Evolutionary conservation across 2,113 vertebrate genomes (phyloP).

Genomic region (Sturnira hondurensis): DNA sequence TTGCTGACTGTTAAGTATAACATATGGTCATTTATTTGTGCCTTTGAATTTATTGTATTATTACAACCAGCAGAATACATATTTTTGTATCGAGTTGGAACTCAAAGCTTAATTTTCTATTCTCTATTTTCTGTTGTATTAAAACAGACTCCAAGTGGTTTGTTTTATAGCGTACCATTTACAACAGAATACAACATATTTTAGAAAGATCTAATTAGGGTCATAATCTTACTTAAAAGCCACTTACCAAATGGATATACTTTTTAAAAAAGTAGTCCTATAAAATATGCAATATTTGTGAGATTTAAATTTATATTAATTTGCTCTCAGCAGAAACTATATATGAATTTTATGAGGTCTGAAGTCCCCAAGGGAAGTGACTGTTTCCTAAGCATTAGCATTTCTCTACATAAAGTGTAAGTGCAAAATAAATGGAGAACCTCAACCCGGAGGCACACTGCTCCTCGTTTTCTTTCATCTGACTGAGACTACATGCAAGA

Average conservation of each 20-base stretch:
- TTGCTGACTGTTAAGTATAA: background rate
- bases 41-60: background rate
- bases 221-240: conserved; percentile 9
- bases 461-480: background rate
- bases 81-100: background rate
- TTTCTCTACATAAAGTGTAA: background rate
- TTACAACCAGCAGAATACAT: background rate
- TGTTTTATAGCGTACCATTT: background rate
- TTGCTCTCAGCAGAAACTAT: background rate
- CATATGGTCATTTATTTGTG: background rate
- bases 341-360: conserved; percentile 10
- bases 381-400: background rate
- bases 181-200: background rate
- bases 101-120: background rate
- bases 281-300: background rate
- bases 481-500: background rate
- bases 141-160: background rate
- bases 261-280: background rate
- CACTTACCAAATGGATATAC: background rate
- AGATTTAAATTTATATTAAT: conserved; percentile 24
- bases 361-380: background rate
- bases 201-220: background rate
- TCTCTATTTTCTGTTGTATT: background rate
- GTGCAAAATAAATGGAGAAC: background rate
- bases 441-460: background rate